Percentiles rank a stretch among this genome's conserved stretches.
phyloP scores from a whole-genome alignment of 2,888 invertebrate genomes.

The Amaurobius ferox region DNA sequence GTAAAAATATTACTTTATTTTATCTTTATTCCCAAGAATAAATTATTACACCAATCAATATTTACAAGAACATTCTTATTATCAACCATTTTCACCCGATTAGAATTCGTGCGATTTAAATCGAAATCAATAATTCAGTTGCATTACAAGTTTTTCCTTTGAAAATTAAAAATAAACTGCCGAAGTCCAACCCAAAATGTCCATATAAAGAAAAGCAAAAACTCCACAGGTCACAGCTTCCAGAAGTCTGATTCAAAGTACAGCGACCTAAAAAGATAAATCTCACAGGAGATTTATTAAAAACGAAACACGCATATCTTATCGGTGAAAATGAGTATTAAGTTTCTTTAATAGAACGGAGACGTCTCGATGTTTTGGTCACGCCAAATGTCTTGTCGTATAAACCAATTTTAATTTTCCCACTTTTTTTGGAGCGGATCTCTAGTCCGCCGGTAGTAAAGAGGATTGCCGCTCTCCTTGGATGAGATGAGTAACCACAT shows the following conservation, averaged over 20 bases:
- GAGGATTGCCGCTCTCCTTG: no score
- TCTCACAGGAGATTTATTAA: slow-evolving; percentile 22
- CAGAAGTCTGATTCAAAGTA: neutral
- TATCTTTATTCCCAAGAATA: no score
- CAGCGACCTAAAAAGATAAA: neutral
- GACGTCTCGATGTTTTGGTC: neutral
- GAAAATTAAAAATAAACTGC: no score
- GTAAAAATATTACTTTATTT: no score
- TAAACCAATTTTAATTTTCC: slow-evolving; percentile 26
- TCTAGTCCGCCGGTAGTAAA: neutral
- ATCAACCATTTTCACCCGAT: no score
- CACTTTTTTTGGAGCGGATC: slow-evolving; percentile 23
- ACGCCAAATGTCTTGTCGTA: neutral
- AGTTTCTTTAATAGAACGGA: slow-evolving; percentile 11
- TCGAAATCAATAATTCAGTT: slow-evolving; percentile 5
- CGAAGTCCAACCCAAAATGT: no score
- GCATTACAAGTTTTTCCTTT: no score
- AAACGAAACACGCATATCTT: neutral
- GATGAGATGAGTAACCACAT: slow-evolving; percentile 45
- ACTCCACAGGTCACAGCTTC: neutral
- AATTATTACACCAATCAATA: no score
- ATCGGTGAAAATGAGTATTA: neutral
- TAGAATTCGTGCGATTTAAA: no score
- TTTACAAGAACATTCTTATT: no score
- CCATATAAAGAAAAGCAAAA: no score